Evolutionary conservation across 2,797 vertebrate species (phyloP), one percentile per base, ranked within the genome.

Genomic region (Poecilia velifera): DNA sequence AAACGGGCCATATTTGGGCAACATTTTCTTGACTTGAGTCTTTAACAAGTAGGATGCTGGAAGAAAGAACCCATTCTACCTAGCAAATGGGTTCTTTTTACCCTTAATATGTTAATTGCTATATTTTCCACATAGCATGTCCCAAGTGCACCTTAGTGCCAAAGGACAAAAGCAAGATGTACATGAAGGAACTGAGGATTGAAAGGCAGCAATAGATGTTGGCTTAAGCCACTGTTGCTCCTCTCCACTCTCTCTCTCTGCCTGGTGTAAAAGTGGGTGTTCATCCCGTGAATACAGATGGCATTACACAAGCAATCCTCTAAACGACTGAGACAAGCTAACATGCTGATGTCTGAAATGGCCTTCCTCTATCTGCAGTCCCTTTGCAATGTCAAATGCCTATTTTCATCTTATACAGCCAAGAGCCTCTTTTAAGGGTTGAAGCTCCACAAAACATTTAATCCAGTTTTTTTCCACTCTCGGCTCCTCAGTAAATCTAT

Each of bases 281-380:
- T 95, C 92, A 93, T 94, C 92, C 91, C 92, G 74, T 94, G 96
- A 95, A 95, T 95, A 96, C 94, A 94, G 95, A 96, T 95, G 91
- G 92, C 92, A 93, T 95, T 94, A 94, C 94, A 94, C 92, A 92
- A 94, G 93, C 94, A 95, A 93, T 95, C 94, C 92, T 93, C 94
- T 95, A 92, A 95, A 92, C 84, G 90, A 86, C 91, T 89, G 92
- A 90, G 92, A 91, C 88, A 84, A 85, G 88, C 90, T 90, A 91
- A 94, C 93, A 92, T 90, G 94, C 92, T 87, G 86, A 55, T 88
- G 91, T 89, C 90, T 93, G 91, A 77, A 86, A 90, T 75, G 88
- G 88, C 88, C 89, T 80, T 85, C 76, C 66, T 93, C 87, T 84
- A 82, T 91, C 91, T 82, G 73, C 71, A 68, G 79, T 28, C 86